phyloP scores from a whole-genome alignment of 1,140 invertebrate genomes.

The Marisa cornuarietis region DNA sequence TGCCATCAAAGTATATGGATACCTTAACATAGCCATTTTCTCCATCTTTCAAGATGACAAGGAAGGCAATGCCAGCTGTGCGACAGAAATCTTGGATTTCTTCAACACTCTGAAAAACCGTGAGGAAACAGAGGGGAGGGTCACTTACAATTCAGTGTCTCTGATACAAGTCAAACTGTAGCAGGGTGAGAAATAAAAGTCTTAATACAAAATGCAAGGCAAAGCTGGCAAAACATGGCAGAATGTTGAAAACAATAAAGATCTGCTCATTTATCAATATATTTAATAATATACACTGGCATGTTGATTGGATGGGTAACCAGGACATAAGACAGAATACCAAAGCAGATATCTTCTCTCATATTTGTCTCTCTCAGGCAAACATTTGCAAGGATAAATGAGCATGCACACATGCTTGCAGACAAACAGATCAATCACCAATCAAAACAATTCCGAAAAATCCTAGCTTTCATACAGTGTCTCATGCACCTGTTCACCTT shows the following conservation, averaged over 20 bases:
- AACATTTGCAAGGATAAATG: background rate
- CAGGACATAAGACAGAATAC: no score
- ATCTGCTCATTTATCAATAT: background rate
- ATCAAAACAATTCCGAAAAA: background rate
- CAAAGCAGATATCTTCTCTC: no score
- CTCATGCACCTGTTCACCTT: conserved; percentile 57
- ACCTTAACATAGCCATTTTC: conserved; percentile 71
- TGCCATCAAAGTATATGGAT: background rate
- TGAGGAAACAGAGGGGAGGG: conserved; percentile 50
- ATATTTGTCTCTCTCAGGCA: background rate
- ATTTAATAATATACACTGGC: background rate
- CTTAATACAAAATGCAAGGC: background rate
- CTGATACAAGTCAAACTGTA: no score
- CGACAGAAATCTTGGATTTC: conserved; percentile 76
- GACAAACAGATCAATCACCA: background rate
- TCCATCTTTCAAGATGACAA: conserved; percentile 75
- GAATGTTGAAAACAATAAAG: background rate
- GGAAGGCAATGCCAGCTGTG: conserved; percentile 73
- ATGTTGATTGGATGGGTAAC: background rate
- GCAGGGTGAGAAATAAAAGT: background rate
- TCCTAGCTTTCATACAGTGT: background rate
- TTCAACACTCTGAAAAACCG: conserved; percentile 71
- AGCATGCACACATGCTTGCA: background rate
- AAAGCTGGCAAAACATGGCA: background rate
- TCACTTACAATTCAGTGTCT: background rate